phyloP scores from a whole-genome alignment of 1,140 invertebrate species.

The Prorops nasuta region DNA sequence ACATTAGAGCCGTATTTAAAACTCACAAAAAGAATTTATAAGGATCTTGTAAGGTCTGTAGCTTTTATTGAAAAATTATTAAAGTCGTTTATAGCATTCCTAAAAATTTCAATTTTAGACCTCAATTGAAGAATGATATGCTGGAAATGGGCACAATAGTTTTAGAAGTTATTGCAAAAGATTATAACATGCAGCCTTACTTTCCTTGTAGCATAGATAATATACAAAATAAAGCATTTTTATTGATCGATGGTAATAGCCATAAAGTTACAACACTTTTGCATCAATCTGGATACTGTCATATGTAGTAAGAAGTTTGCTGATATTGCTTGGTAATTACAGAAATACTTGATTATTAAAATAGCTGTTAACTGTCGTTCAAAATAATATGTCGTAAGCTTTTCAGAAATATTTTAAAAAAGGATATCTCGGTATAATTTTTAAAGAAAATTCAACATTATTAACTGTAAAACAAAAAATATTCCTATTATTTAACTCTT shows the following conservation, averaged over 20 bases:
- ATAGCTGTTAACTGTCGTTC: too few species aligned
- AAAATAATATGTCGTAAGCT: too few species aligned
- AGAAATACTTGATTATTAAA: too few species aligned
- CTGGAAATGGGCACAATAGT: conserved; percentile 46
- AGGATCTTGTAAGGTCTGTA: conserved; percentile 62
- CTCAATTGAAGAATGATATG: conserved; percentile 15
- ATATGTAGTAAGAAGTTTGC: neutral
- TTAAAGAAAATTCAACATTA: too few species aligned
- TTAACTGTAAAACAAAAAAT: too few species aligned
- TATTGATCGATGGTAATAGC: conserved; percentile 44
- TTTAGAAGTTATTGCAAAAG: conserved; percentile 47
- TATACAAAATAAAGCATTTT: conserved; percentile 52
- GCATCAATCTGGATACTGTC: conserved; percentile 48
- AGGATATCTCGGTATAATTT: too few species aligned
- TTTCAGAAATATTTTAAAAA: too few species aligned
- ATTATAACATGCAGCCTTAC: conserved; percentile 32
- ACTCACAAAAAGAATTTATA: conserved; percentile 61
- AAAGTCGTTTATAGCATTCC: neutral
- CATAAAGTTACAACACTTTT: conserved; percentile 42
- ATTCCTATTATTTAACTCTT: too few species aligned
- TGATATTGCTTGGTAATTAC: too few species aligned
- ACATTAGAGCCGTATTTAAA: conserved; percentile 60
- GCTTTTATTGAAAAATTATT: neutral
- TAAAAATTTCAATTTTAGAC: neutral
- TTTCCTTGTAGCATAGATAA: conserved; percentile 44